Evolutionary conservation across 2,113 vertebrate genomes (phyloP).

Genomic region (Camelus dromedarius): DNA sequence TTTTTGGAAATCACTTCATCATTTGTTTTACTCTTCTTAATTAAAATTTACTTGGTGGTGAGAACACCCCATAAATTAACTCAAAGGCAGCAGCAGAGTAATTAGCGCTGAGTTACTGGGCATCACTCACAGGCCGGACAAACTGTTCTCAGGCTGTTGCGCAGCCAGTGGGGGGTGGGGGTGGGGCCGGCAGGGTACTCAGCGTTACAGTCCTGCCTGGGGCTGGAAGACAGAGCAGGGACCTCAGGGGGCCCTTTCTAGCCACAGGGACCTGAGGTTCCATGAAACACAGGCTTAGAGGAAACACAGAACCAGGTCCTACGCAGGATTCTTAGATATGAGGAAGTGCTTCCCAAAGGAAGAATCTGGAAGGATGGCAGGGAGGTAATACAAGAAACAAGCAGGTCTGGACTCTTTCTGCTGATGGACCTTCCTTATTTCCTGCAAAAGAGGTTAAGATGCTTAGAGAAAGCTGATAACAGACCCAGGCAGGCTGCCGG

Average conservation of each 20-base stretch:
- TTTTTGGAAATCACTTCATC: conserved; percentile 83
- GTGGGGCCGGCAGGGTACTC: rapidly evolving
- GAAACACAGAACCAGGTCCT: neutral
- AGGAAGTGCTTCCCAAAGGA: neutral
- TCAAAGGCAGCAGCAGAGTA: conserved; percentile 82
- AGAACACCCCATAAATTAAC: conserved; percentile 83
- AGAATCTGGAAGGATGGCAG: neutral
- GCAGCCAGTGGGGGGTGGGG: neutral
- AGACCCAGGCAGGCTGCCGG: neutral
- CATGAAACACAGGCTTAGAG: neutral
- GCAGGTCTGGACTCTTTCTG: neutral
- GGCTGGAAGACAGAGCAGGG: rapidly evolving
- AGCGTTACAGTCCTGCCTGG: neutral
- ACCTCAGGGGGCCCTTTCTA: neutral
- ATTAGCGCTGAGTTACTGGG: conserved; percentile 80
- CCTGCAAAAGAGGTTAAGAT: neutral
- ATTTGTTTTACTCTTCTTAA: conserved; percentile 84
- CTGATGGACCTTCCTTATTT: neutral
- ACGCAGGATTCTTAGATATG: neutral
- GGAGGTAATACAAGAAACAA: neutral
- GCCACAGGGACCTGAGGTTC: neutral
- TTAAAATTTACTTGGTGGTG: conserved; percentile 83
- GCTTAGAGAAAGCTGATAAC: neutral
- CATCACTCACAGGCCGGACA: conserved; percentile 73
- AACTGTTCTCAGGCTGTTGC: conserved; percentile 53